Percentiles rank a stretch among this genome's conserved stretches.
phyloP scores from a whole-genome alignment of 2,888 invertebrate genomes.

The Eutolmus rufibarbis region DNA sequence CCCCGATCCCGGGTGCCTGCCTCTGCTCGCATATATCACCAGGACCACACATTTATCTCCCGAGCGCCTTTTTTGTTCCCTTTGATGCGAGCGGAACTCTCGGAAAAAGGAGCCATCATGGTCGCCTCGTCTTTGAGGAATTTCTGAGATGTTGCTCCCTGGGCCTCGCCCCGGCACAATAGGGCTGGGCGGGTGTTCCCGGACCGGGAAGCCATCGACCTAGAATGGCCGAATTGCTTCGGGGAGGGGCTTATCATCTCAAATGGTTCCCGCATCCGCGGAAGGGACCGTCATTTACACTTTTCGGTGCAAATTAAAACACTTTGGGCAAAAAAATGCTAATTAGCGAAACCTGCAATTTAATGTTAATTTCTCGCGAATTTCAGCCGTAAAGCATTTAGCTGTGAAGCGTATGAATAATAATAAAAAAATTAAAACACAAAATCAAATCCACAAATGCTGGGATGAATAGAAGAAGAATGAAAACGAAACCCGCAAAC shows the following conservation, averaged over 20 bases:
- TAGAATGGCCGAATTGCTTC: conserved; percentile 39
- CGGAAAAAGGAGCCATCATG: conserved; percentile 36
- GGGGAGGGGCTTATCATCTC: conserved; percentile 40
- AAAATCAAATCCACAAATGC: no score
- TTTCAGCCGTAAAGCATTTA: no score
- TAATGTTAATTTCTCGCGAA: neutral
- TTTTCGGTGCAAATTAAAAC: conserved; percentile 33
- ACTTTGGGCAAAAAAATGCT: neutral
- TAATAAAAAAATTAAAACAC: no score
- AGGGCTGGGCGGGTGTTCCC: neutral
- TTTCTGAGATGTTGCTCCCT: neutral
- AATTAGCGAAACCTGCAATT: neutral
- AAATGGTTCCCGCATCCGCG: neutral
- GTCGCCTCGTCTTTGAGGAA: conserved; percentile 38
- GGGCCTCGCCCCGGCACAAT: neutral
- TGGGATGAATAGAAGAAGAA: no score
- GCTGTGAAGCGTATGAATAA: no score
- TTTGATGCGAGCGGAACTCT: conserved; percentile 18
- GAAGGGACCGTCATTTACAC: conserved; percentile 20
- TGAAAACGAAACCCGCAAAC: no score
- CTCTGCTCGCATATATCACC: conserved; percentile 25
- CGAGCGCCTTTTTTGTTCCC: neutral
- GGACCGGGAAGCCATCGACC: neutral
- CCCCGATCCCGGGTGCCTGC: neutral
- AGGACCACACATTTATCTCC: conserved; percentile 41